A percentile compares a stretch with the other conserved stretches of the same genome.
Conservation (phyloP, 2,888 invertebrate genomes). For the Euproctis similis region DNA sequence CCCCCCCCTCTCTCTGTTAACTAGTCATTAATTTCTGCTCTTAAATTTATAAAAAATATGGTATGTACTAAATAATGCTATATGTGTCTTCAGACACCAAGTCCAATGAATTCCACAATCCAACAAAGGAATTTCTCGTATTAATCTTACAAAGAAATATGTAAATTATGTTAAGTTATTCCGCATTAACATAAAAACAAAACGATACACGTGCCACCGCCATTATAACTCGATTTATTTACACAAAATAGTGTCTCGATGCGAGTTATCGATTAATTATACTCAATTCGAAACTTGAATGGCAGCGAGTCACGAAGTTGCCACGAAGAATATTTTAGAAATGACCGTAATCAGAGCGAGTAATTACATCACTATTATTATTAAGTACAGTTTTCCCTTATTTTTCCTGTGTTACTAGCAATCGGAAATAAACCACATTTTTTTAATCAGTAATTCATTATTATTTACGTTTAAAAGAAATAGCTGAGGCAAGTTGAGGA, state of each 20-base stretch:
- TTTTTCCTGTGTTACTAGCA: slow-evolving; percentile 1
- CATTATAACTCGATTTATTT: slow-evolving; percentile 9
- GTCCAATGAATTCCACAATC: too few relatives aligned
- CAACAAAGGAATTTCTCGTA: too few relatives aligned
- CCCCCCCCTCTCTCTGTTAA: too few relatives aligned
- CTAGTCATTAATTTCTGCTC: too few relatives aligned
- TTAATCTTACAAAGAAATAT: too few relatives aligned
- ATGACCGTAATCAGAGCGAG: slow-evolving; percentile 9
- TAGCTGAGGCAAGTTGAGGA: too few relatives aligned
- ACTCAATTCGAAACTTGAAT: slow-evolving; percentile 15
- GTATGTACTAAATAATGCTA: too few relatives aligned
- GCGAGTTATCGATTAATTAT: slow-evolving; percentile 10
- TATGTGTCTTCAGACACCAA: too few relatives aligned
- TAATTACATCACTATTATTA: slow-evolving; percentile 9
- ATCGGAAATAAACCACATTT: neutral
- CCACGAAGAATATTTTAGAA: slow-evolving; percentile 2
- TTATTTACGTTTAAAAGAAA: too few relatives aligned
- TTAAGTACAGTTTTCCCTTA: slow-evolving; percentile 1
- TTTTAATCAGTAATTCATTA: too few relatives aligned
- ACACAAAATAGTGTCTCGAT: slow-evolving; percentile 11
- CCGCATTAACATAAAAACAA: slow-evolving; percentile 6
- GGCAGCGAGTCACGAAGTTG: slow-evolving; percentile 16
- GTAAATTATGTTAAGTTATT: neutral
- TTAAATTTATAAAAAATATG: too few relatives aligned
- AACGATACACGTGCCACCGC: slow-evolving; percentile 7